phyloP scores from a whole-genome alignment of 2,113 vertebrate genomes.

The Peromyscus californicus region DNA sequence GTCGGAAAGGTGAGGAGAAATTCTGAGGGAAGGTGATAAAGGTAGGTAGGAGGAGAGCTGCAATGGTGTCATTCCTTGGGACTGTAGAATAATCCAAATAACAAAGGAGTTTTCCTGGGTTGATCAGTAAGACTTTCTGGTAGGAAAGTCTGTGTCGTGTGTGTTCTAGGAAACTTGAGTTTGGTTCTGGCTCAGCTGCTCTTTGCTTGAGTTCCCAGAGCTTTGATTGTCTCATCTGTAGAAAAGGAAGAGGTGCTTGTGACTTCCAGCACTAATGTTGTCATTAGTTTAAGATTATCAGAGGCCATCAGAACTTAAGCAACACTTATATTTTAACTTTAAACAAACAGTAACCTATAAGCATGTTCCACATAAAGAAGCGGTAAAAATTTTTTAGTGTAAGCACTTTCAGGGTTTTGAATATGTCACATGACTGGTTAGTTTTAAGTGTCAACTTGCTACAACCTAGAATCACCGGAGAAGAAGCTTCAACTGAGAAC shows the following conservation, averaged over 20 bases:
- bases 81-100: background rate
- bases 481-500: background rate
- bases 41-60: background rate
- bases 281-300: background rate
- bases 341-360: background rate
- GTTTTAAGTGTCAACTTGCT: background rate
- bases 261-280: background rate
- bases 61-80: background rate
- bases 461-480: background rate
- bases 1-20: constrained; percentile 41
- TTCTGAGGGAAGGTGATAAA: background rate
- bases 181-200: background rate
- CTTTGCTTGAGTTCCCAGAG: background rate
- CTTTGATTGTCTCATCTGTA: background rate
- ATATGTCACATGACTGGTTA: background rate
- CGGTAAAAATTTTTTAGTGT: background rate
- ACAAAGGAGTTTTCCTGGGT: background rate
- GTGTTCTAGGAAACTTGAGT: background rate
- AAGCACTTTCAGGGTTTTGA: background rate
- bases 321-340: constrained; percentile 25
- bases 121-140: background rate
- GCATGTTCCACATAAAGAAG: background rate
- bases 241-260: background rate
- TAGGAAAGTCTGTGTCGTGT: background rate
- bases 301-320: background rate